Evolutionary conservation across 2,113 vertebrate species (phyloP), one percentile per base, ranked within the genome.

Genomic region (Centropristis striata): DNA sequence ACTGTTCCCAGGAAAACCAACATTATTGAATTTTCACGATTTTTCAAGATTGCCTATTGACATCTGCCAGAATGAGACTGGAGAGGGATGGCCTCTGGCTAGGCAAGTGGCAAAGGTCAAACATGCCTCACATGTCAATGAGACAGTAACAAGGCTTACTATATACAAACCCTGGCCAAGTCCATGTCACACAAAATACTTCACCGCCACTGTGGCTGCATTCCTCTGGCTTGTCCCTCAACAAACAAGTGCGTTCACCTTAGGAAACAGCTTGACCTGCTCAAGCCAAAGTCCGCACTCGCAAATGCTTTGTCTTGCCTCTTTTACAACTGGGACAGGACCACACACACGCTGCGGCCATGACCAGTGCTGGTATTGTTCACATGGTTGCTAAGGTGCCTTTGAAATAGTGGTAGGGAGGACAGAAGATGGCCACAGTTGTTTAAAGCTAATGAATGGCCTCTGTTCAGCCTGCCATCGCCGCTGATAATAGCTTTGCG

Each of bases 301-400:
- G 15, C 76, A 67, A 90, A 69, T 58, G 68, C 80, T 92, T 90
- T 91, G 86, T 92, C 78, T 85, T 36, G 36, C 39, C 49, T 71
- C 58, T 82, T 87, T 89, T 90, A 88, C 72, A 50, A 73, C 39
- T 2, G 11, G 57, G 78, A 90, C 86, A 78, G 83, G 91, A 92
- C 91, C 93, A 92, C 90, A 94, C 92, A 91, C 78, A 75, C n/a
- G 1, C 67, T 44, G 86, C 4, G 27, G 72, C 71, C 74, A 66
- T 64, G 71, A 71, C 74, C 70, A 60, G 75, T 2, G 2, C 47
- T 59, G 65, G 32, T 71, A 86, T 92, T 92, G 91, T 92, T 83
- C 75, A 21, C 76, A 70, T 25, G 86, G 87, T 91, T 91, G 70
- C 89, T 76, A 79, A 58, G 78, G 69, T 71, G 80, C 80, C 75